phyloP scores from a whole-genome alignment of 2,888 invertebrate genomes.

The Linnaemya vulpina region DNA sequence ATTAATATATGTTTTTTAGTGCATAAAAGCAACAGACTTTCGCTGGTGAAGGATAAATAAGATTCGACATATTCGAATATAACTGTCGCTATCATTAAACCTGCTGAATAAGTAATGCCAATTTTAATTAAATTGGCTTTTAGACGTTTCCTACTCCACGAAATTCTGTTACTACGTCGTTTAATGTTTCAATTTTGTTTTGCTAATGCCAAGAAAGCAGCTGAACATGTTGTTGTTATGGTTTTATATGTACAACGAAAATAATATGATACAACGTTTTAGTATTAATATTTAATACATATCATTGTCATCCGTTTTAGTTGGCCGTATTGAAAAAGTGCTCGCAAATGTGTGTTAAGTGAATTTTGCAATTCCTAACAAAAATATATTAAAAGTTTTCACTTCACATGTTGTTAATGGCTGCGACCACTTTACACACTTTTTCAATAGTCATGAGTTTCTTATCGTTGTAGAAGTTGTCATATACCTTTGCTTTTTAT shows the following conservation, averaged over 20 bases:
- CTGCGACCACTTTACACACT: no score
- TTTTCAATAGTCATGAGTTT: no score
- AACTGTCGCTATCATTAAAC: no score
- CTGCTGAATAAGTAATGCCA: no score
- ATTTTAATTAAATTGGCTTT: no score
- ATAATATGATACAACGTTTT: not conserved
- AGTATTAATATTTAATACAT: not conserved
- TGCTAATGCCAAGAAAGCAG: not conserved
- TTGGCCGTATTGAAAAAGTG: not conserved
- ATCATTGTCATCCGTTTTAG: not conserved
- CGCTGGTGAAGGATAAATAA: no score
- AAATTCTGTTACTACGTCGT: not conserved
- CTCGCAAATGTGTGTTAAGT: not conserved
- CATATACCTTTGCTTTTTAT: no score
- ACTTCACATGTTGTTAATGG: not conserved
- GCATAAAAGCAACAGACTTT: no score
- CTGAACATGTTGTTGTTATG: conserved; percentile 2
- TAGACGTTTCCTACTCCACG: no score
- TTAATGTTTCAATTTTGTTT: not conserved
- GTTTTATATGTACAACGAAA: conserved; percentile 7
- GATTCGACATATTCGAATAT: no score
- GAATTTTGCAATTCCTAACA: not conserved
- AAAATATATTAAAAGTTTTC: not conserved
- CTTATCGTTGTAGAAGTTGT: no score
- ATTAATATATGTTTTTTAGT: no score